These are phyloP conservation scores for Schlechtendalia chinensis DNA, from an alignment of 1,140 invertebrate genomes.

Conservation along the genomic window DNA sequence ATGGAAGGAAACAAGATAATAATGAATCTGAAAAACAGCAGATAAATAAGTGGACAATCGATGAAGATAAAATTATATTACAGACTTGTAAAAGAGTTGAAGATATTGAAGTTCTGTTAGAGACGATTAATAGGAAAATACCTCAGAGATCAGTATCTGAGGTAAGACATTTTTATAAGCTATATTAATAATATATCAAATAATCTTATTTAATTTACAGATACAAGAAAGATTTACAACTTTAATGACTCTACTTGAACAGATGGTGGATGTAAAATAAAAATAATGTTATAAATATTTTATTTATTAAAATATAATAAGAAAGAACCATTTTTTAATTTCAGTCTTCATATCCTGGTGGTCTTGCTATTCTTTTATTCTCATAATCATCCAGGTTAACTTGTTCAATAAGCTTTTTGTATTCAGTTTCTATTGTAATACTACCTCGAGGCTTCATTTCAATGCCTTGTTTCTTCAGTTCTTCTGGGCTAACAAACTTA, in stretches of 20 bases:
- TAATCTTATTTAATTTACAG: constrained; percentile 27
- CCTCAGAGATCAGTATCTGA: constrained; percentile 37
- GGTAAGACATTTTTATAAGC: background rate
- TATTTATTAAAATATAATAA: background rate
- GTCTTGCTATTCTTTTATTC: constrained; percentile 43
- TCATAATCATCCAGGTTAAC: constrained; percentile 16
- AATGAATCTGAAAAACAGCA: constrained; percentile 15
- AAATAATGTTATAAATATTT: constrained; percentile 15
- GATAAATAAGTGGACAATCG: constrained; percentile 41
- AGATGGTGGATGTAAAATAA: constrained; percentile 39
- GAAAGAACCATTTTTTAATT: background rate
- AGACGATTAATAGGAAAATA: constrained; percentile 39
- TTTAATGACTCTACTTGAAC: constrained; percentile 35
- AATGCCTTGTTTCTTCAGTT: constrained; percentile 66
- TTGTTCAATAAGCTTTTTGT: constrained; percentile 64
- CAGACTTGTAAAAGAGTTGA: constrained; percentile 45
- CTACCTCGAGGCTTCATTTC: constrained; percentile 65
- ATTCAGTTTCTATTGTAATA: constrained; percentile 70
- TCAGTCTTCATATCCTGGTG: constrained; percentile 44
- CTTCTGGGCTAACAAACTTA: constrained; percentile 62
- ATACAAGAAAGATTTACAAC: constrained; percentile 46
- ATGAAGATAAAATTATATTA: constrained; percentile 47
- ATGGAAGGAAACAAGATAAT: background rate
- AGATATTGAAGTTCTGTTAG: constrained; percentile 42
- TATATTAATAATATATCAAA: background rate